These are phyloP conservation scores for Orthosia gracilis DNA, from an alignment of 2,888 invertebrate species.

Conservation along the genomic window DNA sequence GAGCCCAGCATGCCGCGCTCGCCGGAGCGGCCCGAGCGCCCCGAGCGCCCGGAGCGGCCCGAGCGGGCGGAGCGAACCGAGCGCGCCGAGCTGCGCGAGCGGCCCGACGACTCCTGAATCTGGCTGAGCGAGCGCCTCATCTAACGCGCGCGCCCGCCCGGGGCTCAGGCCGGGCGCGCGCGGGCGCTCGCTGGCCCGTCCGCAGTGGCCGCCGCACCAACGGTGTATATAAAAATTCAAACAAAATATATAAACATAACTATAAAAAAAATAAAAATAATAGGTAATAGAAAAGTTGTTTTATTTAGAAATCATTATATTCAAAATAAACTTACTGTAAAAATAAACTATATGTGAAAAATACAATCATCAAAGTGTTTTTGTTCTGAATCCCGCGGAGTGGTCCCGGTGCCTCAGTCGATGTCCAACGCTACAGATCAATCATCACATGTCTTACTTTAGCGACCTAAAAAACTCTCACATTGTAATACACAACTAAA, in stretches of 20 bases:
- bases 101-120: constrained; percentile 92
- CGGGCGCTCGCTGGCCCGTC: constrained; percentile 80
- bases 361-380: constrained; percentile 48
- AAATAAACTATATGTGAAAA: constrained; percentile 60
- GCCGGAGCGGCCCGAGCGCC: constrained; percentile 82
- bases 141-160: constrained; percentile 88
- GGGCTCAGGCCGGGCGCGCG: constrained; percentile 87
- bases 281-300: constrained; percentile 84
- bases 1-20: constrained; percentile 94
- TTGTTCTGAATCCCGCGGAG: constrained; percentile 30
- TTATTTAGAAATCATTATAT: constrained; percentile 76
- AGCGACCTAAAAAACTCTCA: too few relatives aligned
- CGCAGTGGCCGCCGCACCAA: constrained; percentile 48
- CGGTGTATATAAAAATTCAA: constrained; percentile 80
- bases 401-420: constrained; percentile 3
- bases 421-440: background rate
- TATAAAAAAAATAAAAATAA: constrained; percentile 79
- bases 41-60: constrained; percentile 81
- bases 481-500: background rate
- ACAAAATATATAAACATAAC: constrained; percentile 72
- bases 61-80: constrained; percentile 84
- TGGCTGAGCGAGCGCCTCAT: constrained; percentile 94
- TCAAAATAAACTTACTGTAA: constrained; percentile 44
- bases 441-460: too few relatives aligned
- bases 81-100: constrained; percentile 75